Evolutionary conservation across 35 echinoderm and acorn worm genomes (phyloP).

Genomic region (Patiria miniata): DNA sequence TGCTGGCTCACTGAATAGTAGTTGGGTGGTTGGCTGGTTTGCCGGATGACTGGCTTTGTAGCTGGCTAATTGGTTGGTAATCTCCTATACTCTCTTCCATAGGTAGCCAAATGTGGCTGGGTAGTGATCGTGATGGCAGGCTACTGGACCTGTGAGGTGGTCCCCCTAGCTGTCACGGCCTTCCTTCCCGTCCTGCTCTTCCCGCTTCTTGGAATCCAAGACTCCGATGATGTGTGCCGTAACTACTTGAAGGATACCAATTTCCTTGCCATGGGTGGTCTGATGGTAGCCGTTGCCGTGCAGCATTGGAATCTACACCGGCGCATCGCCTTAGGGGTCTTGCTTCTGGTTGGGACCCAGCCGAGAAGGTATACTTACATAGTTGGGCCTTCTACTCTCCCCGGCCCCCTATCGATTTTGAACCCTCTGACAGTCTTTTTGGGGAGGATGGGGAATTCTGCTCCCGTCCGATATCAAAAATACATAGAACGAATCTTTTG

Average conservation of each 20-base stretch:
- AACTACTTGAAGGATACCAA: conserved; percentile 93
- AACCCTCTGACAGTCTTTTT: conserved; percentile 84
- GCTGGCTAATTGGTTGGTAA: too few relatives aligned
- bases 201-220: conserved; percentile 66
- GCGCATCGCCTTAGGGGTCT: conserved; percentile 70
- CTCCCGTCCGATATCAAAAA: too few relatives aligned
- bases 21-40: too few relatives aligned
- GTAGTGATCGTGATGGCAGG: conserved; percentile 78
- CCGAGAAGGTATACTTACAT: conserved; percentile 91
- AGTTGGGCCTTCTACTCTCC: conserved; percentile 70
- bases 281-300: conserved; percentile 80
- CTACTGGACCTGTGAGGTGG: conserved; percentile 77
- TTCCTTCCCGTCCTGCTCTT: conserved; percentile 69
- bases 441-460: conserved; percentile 88
- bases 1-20: too few relatives aligned
- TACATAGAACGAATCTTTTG: too few relatives aligned
- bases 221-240: conserved; percentile 73
- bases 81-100: not conserved
- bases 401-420: conserved; percentile 87
- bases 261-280: conserved; percentile 79
- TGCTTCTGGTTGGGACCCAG: conserved; percentile 69
- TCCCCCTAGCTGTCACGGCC: conserved; percentile 76
- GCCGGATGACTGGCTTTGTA: too few relatives aligned
- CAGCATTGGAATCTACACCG: conserved; percentile 88
- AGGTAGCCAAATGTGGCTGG: conserved; percentile 74